Evolutionary conservation across 2,888 invertebrate genomes (phyloP), one percentile per base, ranked within the genome.

Genomic region (Caenorhabditis parvicauda): DNA sequence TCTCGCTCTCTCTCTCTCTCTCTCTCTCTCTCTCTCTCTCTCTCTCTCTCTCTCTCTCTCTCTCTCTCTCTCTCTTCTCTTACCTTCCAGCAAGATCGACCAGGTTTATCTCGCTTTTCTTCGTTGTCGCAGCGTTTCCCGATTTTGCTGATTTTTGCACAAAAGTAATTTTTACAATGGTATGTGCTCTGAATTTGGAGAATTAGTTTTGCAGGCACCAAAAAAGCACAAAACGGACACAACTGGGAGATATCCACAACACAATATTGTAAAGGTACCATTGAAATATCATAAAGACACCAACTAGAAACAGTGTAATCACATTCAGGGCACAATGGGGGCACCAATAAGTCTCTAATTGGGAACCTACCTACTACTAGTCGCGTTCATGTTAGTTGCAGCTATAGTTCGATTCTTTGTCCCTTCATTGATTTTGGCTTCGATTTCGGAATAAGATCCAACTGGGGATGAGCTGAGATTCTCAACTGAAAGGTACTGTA

Each of bases 301-400:
- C n/a, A n/a, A n/a, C n/a, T n/a, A n/a, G n/a, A n/a, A n/a, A n/a
- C n/a, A n/a, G n/a, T n/a, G n/a, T n/a, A n/a, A n/a, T n/a, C n/a
- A n/a, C n/a, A n/a, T n/a, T n/a, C n/a, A n/a, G n/a, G n/a, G n/a
- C n/a, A n/a, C n/a, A n/a, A n/a, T n/a, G n/a, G n/a, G n/a, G n/a
- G n/a, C n/a, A n/a, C n/a, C n/a, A n/a, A n/a, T n/a, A n/a, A n/a
- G 35, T 32, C n/a, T 32, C 35, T 12, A 32, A 32, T n/a, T 32
- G 35, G n/a, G n/a, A 32, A n/a, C 17, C 48, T 27, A 67, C 67
- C 75, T 51, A 35, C 67, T 83, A 76, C 85, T 85, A 3, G 85
- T 86, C 29, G 85, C 85, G 76, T 86, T 86, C 85, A 86, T 86
- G 68, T 85, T 85, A 17, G 86, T 86, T 6, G 86, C 83, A 5